These are phyloP conservation scores for Eremobia ochroleuca DNA, from an alignment of 2,888 invertebrate genomes.

Conservation along the genomic window DNA sequence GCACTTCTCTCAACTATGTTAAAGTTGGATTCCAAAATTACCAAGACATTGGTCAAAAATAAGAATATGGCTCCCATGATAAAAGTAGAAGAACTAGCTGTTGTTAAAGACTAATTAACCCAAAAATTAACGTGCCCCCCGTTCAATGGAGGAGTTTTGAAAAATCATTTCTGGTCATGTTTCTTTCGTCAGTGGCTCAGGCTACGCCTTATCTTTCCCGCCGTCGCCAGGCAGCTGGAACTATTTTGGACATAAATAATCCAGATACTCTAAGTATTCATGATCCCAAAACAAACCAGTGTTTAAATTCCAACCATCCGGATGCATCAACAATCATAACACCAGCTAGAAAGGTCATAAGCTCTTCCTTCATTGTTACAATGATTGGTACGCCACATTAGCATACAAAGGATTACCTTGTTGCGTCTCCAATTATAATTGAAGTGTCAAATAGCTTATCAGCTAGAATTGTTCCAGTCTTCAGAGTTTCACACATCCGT, in stretches of 20 bases:
- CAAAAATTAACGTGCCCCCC: neutral
- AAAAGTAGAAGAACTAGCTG: neutral
- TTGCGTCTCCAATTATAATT: slow-evolving; percentile 72
- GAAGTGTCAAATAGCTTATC: slow-evolving; percentile 76
- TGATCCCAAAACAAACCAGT: neutral
- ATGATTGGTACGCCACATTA: slow-evolving; percentile 69
- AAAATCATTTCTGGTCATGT: neutral
- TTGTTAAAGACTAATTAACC: neutral
- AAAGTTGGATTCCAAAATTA: neutral
- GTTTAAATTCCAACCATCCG: slow-evolving; percentile 1
- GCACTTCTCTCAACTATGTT: neutral
- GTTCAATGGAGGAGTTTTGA: neutral
- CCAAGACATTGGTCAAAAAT: neutral
- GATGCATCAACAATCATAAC: slow-evolving; percentile 46
- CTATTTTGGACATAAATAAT: neutral
- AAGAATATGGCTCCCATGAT: neutral
- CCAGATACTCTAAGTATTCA: neutral
- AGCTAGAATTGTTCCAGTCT: slow-evolving; percentile 60
- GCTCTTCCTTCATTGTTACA: slow-evolving; percentile 70
- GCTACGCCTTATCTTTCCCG: no score
- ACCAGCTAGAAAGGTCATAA: slow-evolving; percentile 59
- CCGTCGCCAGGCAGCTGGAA: neutral
- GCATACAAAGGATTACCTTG: slow-evolving; percentile 77
- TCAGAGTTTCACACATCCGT: slow-evolving; percentile 47
- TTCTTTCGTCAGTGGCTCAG: neutral